Evolutionary conservation across 1,140 invertebrate genomes (phyloP).

Genomic region (Brachionus angularis): DNA sequence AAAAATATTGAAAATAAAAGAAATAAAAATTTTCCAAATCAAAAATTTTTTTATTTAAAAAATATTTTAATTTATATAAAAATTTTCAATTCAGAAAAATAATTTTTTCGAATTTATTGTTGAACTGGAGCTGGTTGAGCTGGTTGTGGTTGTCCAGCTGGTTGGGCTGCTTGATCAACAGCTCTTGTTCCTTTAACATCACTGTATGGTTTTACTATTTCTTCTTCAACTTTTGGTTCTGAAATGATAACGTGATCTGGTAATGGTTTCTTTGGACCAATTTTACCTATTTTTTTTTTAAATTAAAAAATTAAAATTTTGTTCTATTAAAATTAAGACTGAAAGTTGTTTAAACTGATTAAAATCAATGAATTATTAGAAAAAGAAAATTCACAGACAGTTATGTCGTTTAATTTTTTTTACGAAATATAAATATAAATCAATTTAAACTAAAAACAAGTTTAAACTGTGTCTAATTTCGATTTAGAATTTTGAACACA

Average conservation of each 20-base stretch:
- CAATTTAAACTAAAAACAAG: not conserved
- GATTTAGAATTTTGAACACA: not conserved
- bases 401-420: constrained; percentile 17
- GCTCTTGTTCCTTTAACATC: constrained; percentile 53
- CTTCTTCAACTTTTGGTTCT: constrained; percentile 74
- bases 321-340: not conserved
- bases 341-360: constrained; percentile 11
- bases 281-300: constrained; percentile 63
- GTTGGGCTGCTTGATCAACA: not conserved
- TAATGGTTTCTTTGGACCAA: constrained; percentile 89
- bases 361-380: constrained; percentile 20
- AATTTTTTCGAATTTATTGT: too few relatives aligned
- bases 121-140: constrained; percentile 38
- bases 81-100: too few relatives aligned
- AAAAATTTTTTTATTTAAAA: too few relatives aligned
- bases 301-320: not conserved
- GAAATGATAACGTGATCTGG: constrained; percentile 93
- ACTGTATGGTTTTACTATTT: constrained; percentile 54
- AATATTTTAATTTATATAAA: too few relatives aligned
- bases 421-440: constrained; percentile 16
- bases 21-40: too few relatives aligned
- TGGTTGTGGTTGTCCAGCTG: constrained; percentile 5
- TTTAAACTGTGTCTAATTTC: constrained; percentile 15
- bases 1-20: too few relatives aligned
- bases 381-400: constrained; percentile 7